Conservation (phyloP, 2,113 vertebrate species). For the Morone chrysops region DNA sequence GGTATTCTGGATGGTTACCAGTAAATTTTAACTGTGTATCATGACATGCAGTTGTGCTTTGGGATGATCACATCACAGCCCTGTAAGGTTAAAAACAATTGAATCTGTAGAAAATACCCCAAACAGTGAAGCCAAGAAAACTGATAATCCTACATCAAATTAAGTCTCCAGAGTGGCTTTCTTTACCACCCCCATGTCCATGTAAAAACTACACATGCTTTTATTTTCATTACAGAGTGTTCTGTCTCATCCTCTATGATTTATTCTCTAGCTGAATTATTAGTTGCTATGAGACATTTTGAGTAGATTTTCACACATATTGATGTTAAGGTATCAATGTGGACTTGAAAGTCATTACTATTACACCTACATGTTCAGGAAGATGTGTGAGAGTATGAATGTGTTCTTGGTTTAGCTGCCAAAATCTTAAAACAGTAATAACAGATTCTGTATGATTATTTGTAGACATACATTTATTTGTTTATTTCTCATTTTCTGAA, state of each 20-base stretch:
- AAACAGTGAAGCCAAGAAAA: conserved; percentile 30
- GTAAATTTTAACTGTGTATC: conserved; percentile 9
- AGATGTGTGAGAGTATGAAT: conserved; percentile 5
- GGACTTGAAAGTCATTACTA: conserved; percentile 12
- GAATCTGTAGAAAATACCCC: conserved; percentile 9
- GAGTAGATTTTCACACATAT: conserved; percentile 12
- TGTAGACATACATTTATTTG: not conserved
- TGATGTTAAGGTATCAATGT: not conserved
- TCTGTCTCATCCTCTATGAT: conserved; percentile 6
- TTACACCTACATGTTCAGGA: not conserved
- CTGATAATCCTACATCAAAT: conserved; percentile 31
- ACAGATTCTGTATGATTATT: conserved; percentile 13
- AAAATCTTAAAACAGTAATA: not conserved
- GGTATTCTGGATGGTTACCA: conserved; percentile 40
- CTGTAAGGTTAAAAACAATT: conserved; percentile 30
- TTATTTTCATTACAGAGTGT: not conserved
- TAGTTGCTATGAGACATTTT: conserved; percentile 11
- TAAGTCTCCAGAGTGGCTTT: not conserved
- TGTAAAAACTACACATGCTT: conserved; percentile 9
- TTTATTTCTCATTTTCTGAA: not conserved
- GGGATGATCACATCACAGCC: conserved; percentile 30
- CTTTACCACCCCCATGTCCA: not conserved
- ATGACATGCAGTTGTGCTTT: conserved; percentile 14
- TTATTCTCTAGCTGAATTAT: conserved; percentile 20
- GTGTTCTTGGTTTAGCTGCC: not conserved